Base-by-base conservation (phyloP, 2,113 vertebrate species). In the Rattus norvegicus region DNA sequence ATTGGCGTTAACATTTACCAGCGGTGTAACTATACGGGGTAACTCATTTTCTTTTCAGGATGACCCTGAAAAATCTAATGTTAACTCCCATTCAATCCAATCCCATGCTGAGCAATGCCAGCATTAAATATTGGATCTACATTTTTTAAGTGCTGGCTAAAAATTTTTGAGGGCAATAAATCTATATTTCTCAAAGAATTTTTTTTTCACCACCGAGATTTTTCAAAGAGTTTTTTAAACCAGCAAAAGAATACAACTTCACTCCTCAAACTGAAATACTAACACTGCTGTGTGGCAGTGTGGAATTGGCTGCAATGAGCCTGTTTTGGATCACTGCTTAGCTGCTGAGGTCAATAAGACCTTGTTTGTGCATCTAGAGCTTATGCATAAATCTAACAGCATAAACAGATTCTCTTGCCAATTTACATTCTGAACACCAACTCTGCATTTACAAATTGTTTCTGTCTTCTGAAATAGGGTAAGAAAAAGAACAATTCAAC, bases 361-460 rank as follows among this genome's bases (percentile, higher is more conserved):
- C 96, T 98, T 98, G 95, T 95, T 97, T 97, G 94, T 97, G 59
- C 91, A 93, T 94, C 93, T 95, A 96, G 90, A 94, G 90, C 91
- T 96, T 96, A 81, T 95, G 97, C 96, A 98, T 97, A 97, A 97
- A 97, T 96, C 92, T 97, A 97, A 97, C 63, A 92, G 93, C 87
- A 96, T 96, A 97, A 97, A 97, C 96, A 97, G 95, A 96, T 94
- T 91, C 73, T 96, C 97, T 56, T 88, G 88, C 36, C 86, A 95
- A 97, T 97, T 97, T 95, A 96, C 61, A 97, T 97, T 97, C 96
- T 93, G 90, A 92, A 87, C 94, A 95, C 77, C 79, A 89, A 63
- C 87, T 96, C 67, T 67, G n/a, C 95, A 96, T 97, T 97, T 97
- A 98, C 90, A 98, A 97, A 97, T 97, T 97, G 96, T 96, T 97